Base-by-base conservation (phyloP, 1,140 invertebrate species). In the Dendroctonus valens region DNA sequence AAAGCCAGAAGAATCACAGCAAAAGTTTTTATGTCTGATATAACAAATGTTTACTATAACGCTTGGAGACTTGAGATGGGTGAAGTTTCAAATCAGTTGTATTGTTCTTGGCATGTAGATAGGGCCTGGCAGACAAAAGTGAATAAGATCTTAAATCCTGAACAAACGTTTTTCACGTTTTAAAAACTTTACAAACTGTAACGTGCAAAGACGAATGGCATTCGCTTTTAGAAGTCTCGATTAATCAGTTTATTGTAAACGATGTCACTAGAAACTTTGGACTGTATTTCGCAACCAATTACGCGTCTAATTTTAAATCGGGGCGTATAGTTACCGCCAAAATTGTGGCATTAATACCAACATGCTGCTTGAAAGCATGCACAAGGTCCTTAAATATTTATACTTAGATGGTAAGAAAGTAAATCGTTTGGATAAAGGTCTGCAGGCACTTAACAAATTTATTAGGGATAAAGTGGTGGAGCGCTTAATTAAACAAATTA, bases 1-100 rank as follows among this genome's bases (percentile, higher is more conserved):
- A n/a, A 57, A 50, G 50, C 15, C 14, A 64, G 68, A 14, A 15
- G 39, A 7, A 55, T 72, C 39, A 44, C 54, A 14, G 0, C 59
- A 6, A 59, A 62, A 15, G 37, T 51, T 41, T 70, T 72, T 62
- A 70, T 72, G 59, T 50, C 65, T 26, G 71, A 72, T 64, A 62
- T 69, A 5, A 57, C 53, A 3, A 3, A 14, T n/a, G 26, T 41
- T 11, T 70, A 44, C 48, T 68, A 64, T 46, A 69, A 66, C 54
- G 66, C 62, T 41, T 72, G 71, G 69, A 8, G 7, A 12, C 7
- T 49, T 5, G 53, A 71, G n/a, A 71, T 72, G 69, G 55, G 62
- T 12, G 40, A 42, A 3, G 39, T 37, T 9, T 40, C 38, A 9
- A 14, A 61, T n/a, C 58, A 55, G 38, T 15, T 72, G 6, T 64